These are phyloP conservation scores for Eolophus roseicapilla DNA, from an alignment of 2,113 vertebrate genomes.

Conservation along the genomic window DNA sequence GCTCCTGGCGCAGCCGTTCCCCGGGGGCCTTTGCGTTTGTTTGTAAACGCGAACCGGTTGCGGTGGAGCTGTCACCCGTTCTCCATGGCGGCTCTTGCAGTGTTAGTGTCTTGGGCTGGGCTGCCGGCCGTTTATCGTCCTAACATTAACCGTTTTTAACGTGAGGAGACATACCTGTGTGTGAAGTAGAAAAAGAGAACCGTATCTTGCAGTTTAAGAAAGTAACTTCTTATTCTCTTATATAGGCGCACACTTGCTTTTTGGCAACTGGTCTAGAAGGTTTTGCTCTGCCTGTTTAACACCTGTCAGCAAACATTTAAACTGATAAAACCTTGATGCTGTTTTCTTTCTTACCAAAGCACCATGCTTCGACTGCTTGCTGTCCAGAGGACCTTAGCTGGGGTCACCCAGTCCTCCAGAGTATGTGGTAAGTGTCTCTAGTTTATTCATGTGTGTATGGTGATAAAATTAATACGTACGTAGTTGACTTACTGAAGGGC, in stretches of 20 bases:
- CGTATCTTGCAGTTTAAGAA: accelerated
- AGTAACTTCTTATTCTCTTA: accelerated
- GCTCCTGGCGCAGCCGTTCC: neutral
- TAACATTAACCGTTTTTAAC: accelerated
- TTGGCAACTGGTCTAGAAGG: neutral
- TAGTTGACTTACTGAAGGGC: neutral
- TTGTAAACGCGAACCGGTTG: neutral
- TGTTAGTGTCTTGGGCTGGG: accelerated
- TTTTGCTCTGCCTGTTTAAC: neutral
- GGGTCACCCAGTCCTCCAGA: slow-evolving; percentile 69
- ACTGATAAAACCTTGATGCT: neutral
- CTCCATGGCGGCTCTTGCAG: neutral
- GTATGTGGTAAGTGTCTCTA: slow-evolving; percentile 76
- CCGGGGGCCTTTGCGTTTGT: neutral
- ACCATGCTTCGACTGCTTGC: slow-evolving; percentile 84
- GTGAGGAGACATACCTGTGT: accelerated
- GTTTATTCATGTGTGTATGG: neutral
- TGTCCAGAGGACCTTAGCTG: slow-evolving; percentile 75
- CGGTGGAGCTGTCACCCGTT: neutral
- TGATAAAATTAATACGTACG: neutral
- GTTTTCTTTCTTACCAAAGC: slow-evolving; percentile 63
- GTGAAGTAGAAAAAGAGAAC: accelerated
- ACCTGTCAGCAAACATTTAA: neutral
- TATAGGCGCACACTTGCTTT: accelerated
- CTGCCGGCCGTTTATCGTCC: accelerated